Conservation (phyloP, 1,140 invertebrate genomes). For the Saccostrea cuccullata region DNA sequence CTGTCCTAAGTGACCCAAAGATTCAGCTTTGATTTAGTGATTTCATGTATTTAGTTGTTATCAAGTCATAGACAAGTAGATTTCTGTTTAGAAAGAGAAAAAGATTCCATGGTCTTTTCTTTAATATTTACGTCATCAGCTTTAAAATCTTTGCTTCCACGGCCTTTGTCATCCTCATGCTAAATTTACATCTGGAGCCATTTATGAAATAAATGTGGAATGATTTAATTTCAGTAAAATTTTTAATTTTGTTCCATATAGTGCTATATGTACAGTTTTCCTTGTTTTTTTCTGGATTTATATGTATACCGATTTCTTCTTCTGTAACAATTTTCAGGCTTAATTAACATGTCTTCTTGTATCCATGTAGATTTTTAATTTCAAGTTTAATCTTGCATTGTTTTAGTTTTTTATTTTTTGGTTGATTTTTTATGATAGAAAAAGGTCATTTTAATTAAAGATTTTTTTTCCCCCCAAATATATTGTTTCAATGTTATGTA, state of each 20-base stretch:
- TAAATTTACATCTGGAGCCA: no score
- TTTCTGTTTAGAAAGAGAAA: not conserved
- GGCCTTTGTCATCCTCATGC: no score
- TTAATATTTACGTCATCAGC: no score
- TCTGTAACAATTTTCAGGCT: no score
- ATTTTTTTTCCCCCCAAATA: not conserved
- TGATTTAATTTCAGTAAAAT: not conserved
- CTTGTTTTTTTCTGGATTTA: not conserved
- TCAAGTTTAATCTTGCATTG: not conserved
- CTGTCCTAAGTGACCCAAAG: not conserved
- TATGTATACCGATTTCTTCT: not conserved
- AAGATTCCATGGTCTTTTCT: no score
- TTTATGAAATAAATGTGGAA: no score
- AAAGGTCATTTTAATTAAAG: not conserved
- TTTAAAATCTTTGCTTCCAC: no score
- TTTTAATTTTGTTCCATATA: not conserved
- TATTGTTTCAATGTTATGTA: not conserved
- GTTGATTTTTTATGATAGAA: not conserved
- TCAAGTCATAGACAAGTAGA: not conserved
- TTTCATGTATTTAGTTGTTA: not conserved
- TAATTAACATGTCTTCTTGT: not conserved
- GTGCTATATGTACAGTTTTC: conserved; percentile 1
- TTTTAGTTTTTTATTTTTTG: conserved; percentile 2
- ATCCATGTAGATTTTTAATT: not conserved
- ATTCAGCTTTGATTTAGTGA: not conserved